A percentile compares a stretch with the other conserved stretches of the same genome.
Conservation (phyloP, 2,113 vertebrate species). For the Tragelaphus buxtoni region DNA sequence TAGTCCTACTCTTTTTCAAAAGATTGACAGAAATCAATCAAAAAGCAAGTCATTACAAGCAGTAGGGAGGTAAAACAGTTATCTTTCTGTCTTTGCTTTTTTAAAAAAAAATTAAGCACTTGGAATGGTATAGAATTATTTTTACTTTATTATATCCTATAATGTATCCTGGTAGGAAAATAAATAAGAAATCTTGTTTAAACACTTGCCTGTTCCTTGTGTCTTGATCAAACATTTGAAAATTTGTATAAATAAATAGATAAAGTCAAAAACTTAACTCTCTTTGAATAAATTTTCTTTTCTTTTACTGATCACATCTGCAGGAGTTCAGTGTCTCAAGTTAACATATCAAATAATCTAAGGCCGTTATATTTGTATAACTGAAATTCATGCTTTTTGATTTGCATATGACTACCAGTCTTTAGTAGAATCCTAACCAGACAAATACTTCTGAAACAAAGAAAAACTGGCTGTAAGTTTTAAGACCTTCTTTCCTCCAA, state of each 20-base stretch:
- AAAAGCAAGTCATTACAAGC: background rate
- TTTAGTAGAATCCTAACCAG: background rate
- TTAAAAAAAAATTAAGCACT: background rate
- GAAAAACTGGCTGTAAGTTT: background rate
- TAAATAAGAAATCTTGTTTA: conserved; percentile 19
- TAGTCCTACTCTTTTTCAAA: conserved; percentile 11
- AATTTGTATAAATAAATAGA: conserved; percentile 49
- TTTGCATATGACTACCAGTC: conserved; percentile 14
- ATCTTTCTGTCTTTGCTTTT: background rate
- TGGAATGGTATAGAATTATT: background rate
- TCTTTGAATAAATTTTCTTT: conserved; percentile 45
- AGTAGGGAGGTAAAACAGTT: background rate
- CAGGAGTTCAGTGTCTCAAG: conserved; percentile 47
- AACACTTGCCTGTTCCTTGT: conserved; percentile 33
- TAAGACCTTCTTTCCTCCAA: background rate
- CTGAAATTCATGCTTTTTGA: conserved; percentile 45
- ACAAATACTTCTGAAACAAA: background rate
- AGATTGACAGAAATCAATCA: background rate
- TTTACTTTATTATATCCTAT: background rate
- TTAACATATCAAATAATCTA: conserved; percentile 2
- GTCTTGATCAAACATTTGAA: conserved; percentile 41
- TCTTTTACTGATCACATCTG: conserved; percentile 47
- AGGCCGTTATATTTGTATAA: conserved; percentile 56
- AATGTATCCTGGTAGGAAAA: background rate
- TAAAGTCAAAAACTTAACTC: conserved; percentile 31